Percentiles rank a stretch among this genome's conserved stretches.
Evolutionary conservation across 2,888 invertebrate species (phyloP).

Genomic region (Epinotia bilunana): DNA sequence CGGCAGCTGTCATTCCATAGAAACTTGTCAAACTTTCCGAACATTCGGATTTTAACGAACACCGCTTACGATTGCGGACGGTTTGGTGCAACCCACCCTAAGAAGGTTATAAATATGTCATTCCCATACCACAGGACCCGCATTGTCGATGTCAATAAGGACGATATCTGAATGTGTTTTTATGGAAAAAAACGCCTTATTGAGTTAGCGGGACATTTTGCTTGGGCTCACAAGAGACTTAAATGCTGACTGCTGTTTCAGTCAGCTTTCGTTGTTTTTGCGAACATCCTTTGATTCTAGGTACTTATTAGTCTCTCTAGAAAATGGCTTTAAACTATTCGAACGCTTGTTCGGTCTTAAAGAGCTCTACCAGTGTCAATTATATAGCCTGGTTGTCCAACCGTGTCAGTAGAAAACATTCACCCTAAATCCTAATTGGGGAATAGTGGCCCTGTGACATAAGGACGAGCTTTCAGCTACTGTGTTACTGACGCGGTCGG

Average conservation of each 20-base stretch:
- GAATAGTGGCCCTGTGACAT: background rate
- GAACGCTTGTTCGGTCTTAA: conserved; percentile 10
- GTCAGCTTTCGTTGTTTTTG: background rate
- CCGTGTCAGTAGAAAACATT: background rate
- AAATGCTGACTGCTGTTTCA: background rate
- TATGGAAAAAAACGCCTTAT: too few relatives aligned
- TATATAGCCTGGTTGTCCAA: background rate
- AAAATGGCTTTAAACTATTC: conserved; percentile 39
- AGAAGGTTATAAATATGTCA: too few relatives aligned
- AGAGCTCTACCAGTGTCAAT: background rate
- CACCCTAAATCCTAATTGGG: background rate
- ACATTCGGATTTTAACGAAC: too few relatives aligned
- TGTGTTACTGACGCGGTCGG: background rate
- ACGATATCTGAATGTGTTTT: too few relatives aligned
- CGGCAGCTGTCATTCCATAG: too few relatives aligned
- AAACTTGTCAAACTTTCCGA: too few relatives aligned
- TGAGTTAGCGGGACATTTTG: too few relatives aligned
- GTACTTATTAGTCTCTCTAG: conserved; percentile 39
- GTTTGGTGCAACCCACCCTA: too few relatives aligned
- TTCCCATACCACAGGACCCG: too few relatives aligned
- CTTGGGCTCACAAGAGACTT: too few relatives aligned
- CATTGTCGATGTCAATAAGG: too few relatives aligned
- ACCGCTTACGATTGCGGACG: too few relatives aligned
- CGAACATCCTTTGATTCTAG: background rate
- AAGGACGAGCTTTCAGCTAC: background rate